Evolutionary conservation across 2,113 vertebrate species (phyloP).

Genomic region (Tylochromis polylepis): DNA sequence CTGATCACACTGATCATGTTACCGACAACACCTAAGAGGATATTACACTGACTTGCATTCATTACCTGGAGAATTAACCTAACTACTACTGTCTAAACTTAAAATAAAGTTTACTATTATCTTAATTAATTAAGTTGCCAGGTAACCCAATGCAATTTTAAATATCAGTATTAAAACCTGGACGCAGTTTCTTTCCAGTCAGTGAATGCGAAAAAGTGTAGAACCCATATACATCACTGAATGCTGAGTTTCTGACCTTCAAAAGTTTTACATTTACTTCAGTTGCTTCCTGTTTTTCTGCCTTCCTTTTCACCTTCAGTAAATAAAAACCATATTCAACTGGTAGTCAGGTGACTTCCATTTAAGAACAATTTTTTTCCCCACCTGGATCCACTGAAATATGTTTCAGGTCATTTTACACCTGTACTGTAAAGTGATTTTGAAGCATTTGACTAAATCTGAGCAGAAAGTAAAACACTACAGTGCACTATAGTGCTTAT

Average conservation of each 20-base stretch:
- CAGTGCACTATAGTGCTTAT: background rate
- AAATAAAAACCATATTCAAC: background rate
- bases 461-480: background rate
- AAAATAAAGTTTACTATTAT: background rate
- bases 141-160: background rate
- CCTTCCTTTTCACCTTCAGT: background rate
- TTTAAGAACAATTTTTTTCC: background rate
- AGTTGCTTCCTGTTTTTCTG: background rate
- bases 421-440: background rate
- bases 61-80: background rate
- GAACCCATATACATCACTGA: background rate
- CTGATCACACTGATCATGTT: background rate
- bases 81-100: background rate
- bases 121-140: background rate
- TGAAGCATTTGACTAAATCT: background rate
- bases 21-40: background rate
- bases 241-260: background rate
- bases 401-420: background rate
- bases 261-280: background rate
- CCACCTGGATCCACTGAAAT: background rate
- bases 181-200: fast-evolving
- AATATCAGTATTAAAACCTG: background rate
- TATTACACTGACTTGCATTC: background rate
- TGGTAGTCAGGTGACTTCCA: background rate
- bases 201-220: background rate